Base-by-base conservation (phyloP, 2,797 vertebrate species). In the Discoglossus pictus region DNA sequence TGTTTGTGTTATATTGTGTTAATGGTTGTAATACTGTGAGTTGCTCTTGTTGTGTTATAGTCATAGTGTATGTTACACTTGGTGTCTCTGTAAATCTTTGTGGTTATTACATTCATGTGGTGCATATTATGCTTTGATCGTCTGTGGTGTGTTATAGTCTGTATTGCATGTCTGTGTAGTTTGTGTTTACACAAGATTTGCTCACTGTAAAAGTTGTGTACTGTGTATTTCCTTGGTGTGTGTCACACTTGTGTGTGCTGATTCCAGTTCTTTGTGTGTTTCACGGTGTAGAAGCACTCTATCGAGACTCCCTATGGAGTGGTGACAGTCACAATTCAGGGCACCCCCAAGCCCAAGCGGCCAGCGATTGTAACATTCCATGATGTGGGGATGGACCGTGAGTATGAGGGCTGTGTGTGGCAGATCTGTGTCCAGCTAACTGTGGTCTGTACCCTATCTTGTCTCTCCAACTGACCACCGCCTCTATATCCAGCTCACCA, bases 301-400 rank as follows among this genome's bases (percentile, higher is more conserved):
- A 89, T 96, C 13, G 93, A 96, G 84, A 95, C 94, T 1, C 92
- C 93, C 0, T 90, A 93, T 2, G 93, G 94, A 1, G 75, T 92
- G 6, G 80, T 95, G 54, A 92, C 89, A 2, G 93, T 93, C 68
- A 95, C 92, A 23, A 82, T 95, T 21, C 90, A 92, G n/a, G 93
- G 93, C 61, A 79, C 90, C 2, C 88, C 89, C 4, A 94, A 90
- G 78, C 89, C 89, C 52, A 93, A 92, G 52, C 82, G 92, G 42
- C 94, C 93, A 0, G 92, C 92, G 0, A 95, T 95, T 77, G 84
- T 96, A 80, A 96, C 94, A 80, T 85, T 92, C 80, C 94, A 95
- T 9, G 93, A 96, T 21, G 92, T 92, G 63, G 94, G 94, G 54
- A 88, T 93, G 87, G 93, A 95, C 74, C 91, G 93, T 95, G 80